Conservation (phyloP, 2,888 invertebrate genomes). For the Sinohyriopsis cumingii region DNA sequence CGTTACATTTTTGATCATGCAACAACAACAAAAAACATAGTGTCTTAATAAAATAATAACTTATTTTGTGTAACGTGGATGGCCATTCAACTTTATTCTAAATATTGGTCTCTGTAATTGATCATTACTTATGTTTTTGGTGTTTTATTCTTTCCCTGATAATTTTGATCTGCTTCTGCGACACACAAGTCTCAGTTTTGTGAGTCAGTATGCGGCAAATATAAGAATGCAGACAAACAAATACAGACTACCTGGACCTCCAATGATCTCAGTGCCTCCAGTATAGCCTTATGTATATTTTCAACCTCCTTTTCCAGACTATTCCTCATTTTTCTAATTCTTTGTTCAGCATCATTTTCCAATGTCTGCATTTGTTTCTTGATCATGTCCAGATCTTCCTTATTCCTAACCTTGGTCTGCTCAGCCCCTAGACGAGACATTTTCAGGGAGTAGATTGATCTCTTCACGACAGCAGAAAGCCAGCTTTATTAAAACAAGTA, state of each 20-base stretch:
- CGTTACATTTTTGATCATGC: too few species aligned
- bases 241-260: slow-evolving; percentile 3
- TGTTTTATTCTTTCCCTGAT: too few species aligned
- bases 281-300: slow-evolving; percentile 1
- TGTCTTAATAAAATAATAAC: too few species aligned
- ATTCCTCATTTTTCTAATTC: slow-evolving; percentile 32
- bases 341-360: slow-evolving; percentile 32
- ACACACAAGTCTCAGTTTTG: too few species aligned
- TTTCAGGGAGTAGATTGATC: slow-evolving; percentile 43
- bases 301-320: slow-evolving; percentile 24
- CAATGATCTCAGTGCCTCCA: background rate
- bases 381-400: slow-evolving; percentile 23
- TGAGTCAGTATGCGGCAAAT: too few species aligned
- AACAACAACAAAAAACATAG: too few species aligned
- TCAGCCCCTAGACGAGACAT: slow-evolving; percentile 36
- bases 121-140: too few species aligned
- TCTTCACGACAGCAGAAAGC: slow-evolving; percentile 37
- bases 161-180: too few species aligned
- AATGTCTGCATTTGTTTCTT: slow-evolving; percentile 38
- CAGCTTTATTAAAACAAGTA: slow-evolving; percentile 25
- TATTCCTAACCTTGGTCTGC: slow-evolving; percentile 31
- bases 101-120: too few species aligned
- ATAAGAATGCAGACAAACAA: too few species aligned
- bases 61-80: too few species aligned
- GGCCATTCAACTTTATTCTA: too few species aligned